A percentile compares a stretch with the other conserved stretches of the same genome.
Conservation (phyloP, 2,888 invertebrate genomes). For the Zaprionus bogoriensis region DNA sequence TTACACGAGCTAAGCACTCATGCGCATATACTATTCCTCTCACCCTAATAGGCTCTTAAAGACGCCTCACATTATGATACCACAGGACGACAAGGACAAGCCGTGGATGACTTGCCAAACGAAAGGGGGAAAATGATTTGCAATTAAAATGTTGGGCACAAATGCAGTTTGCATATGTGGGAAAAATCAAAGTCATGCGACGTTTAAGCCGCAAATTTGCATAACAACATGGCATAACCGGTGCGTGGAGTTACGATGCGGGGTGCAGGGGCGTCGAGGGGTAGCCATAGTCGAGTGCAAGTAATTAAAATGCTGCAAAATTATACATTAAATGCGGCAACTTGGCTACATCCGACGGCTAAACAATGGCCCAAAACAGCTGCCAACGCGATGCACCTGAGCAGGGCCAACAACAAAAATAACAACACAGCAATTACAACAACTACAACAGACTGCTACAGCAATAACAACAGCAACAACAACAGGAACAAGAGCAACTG, state of each 20-base stretch:
- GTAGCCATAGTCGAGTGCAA: conserved; percentile 22
- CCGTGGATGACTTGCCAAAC: conserved; percentile 29
- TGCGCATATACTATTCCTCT: no score
- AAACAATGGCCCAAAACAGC: conserved; percentile 70
- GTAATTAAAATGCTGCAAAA: conserved; percentile 73
- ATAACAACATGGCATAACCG: conserved; percentile 51
- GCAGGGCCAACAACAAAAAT: conserved; percentile 47
- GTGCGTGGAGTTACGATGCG: background rate
- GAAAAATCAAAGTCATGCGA: conserved; percentile 65
- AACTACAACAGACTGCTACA: conserved; percentile 17
- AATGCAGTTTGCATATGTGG: conserved; percentile 44
- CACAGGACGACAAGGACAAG: conserved; percentile 1
- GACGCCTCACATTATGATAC: no score
- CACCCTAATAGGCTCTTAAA: no score
- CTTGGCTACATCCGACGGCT: conserved; percentile 72
- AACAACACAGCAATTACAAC: conserved; percentile 17
- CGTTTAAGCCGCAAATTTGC: conserved; percentile 59
- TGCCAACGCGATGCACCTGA: conserved; percentile 67
- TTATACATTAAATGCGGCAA: conserved; percentile 75
- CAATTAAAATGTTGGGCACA: conserved; percentile 46
- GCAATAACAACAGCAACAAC: conserved; percentile 17
- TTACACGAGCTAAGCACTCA: no score
- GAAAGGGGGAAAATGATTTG: conserved; percentile 44
- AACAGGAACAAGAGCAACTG: conserved; percentile 14
- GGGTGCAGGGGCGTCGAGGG: background rate